phyloP scores from a whole-genome alignment of 2,888 invertebrate genomes.

The Rambutsinella grinnellia region DNA sequence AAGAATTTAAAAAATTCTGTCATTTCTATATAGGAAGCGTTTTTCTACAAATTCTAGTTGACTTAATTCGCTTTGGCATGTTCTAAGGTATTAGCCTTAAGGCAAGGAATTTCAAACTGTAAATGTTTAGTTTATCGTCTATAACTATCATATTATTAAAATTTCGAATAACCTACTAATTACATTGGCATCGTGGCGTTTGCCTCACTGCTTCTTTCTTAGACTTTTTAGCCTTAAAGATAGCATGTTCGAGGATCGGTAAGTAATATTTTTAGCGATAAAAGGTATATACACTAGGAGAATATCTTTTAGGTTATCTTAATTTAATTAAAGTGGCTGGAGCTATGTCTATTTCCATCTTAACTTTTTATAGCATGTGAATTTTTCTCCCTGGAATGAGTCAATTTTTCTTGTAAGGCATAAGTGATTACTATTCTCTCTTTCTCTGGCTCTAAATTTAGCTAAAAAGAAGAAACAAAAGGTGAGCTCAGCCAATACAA shows the following conservation, averaged over 20 bases:
- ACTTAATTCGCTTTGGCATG: background rate
- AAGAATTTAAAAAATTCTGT: background rate
- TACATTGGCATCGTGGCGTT: constrained; percentile 61
- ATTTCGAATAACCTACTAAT: constrained; percentile 51
- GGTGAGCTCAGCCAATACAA: background rate
- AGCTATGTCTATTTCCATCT: no score
- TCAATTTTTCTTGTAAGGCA: no score
- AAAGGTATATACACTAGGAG: no score
- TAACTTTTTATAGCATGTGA: background rate
- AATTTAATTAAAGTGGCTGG: no score
- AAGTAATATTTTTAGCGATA: no score
- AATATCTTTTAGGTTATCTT: no score
- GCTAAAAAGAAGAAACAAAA: background rate
- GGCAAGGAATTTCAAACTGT: no score
- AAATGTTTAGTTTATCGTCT: background rate
- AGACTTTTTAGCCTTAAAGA: constrained; percentile 25
- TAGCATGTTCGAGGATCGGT: background rate
- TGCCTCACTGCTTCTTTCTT: constrained; percentile 47
- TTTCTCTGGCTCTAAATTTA: background rate
- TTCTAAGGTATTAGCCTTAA: no score
- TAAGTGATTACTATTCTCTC: no score
- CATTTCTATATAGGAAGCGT: background rate
- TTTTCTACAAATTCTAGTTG: background rate
- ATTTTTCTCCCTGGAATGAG: no score
- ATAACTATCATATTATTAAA: no score